Conservation (phyloP, 2,113 vertebrate species). For the Shinisaurus crocodilurus region DNA sequence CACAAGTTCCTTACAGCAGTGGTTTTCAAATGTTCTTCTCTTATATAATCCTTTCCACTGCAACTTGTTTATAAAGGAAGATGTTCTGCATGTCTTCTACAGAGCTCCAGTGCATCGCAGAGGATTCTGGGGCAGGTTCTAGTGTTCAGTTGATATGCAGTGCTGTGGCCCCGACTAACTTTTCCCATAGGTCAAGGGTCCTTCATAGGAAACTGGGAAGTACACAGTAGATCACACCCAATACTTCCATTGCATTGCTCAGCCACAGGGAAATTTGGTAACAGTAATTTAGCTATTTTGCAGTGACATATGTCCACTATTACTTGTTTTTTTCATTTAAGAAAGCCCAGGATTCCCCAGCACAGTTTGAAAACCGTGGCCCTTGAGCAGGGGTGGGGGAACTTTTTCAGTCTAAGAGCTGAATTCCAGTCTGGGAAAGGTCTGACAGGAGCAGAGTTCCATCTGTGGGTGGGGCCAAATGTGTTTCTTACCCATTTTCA, state of each 20-base stretch:
- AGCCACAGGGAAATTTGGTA: neutral
- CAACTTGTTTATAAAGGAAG: neutral
- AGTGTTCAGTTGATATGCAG: neutral
- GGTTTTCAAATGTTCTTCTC: neutral
- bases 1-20: neutral
- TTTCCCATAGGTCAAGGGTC: too few species aligned
- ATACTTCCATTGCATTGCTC: too few species aligned
- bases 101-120: neutral
- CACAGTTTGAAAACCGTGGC: neutral
- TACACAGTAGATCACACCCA: neutral
- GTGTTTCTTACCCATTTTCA: too few species aligned
- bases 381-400: too few species aligned
- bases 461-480: too few species aligned
- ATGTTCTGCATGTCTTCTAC: neutral
- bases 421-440: too few species aligned
- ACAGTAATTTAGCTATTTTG: neutral
- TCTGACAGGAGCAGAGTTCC: too few species aligned
- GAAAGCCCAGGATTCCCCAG: neutral
- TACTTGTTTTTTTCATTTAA: neutral
- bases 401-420: neutral
- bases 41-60: neutral
- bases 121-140: neutral
- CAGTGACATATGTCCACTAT: neutral
- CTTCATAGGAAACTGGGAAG: too few species aligned
- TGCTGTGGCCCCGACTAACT: neutral